Evolutionary conservation across 2,888 invertebrate species (phyloP).

Genomic region (Embidobia sp.): DNA sequence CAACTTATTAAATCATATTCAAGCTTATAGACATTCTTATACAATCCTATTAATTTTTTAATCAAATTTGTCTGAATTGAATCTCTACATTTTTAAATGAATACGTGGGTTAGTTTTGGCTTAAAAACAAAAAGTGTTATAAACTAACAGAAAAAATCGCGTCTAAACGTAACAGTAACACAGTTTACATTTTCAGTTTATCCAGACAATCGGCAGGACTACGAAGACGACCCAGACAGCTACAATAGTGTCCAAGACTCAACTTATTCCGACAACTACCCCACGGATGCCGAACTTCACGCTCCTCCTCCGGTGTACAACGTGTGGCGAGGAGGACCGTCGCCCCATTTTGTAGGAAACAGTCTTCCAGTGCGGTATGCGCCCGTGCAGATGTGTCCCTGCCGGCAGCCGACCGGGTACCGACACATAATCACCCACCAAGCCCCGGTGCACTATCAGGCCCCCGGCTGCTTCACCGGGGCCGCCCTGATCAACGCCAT

Average conservation of each 20-base stretch:
- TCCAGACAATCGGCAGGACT: conserved; percentile 54
- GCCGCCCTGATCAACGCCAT: conserved; percentile 52
- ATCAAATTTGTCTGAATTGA: too few species aligned
- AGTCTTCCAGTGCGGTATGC: conserved; percentile 11
- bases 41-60: too few species aligned
- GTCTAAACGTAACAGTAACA: too few species aligned
- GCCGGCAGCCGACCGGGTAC: conserved; percentile 6
- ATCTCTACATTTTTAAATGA: too few species aligned
- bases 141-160: too few species aligned
- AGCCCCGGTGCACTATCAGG: neutral
- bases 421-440: neutral
- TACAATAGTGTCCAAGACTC: conserved; percentile 7
- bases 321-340: conserved; percentile 29
- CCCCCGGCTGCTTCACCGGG: conserved; percentile 33
- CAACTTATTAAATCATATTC: too few species aligned
- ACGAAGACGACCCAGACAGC: conserved; percentile 46
- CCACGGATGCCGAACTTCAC: conserved; percentile 21
- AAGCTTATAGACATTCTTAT: too few species aligned
- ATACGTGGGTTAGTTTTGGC: too few species aligned
- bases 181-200: neutral
- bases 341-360: too few species aligned
- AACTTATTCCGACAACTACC: neutral
- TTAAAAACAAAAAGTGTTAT: too few species aligned
- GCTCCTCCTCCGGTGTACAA: conserved; percentile 20
- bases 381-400: conserved; percentile 42